Evolutionary conservation across 2,113 vertebrate genomes (phyloP), one percentile per base, ranked within the genome.

Genomic region (Epinephelus lanceolatus): DNA sequence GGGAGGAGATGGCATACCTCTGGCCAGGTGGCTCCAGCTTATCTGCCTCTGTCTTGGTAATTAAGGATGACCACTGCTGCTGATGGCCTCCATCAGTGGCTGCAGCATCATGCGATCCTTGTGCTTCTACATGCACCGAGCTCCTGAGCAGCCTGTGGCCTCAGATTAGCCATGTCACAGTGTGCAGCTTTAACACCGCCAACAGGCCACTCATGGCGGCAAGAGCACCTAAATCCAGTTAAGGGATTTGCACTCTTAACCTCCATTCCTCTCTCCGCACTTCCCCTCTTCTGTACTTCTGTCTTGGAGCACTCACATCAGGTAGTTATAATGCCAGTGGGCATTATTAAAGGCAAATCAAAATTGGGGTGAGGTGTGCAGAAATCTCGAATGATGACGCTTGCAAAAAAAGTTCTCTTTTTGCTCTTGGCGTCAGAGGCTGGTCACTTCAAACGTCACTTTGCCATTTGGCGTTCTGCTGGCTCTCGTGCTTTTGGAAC

Each of bases 201-300:
- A 83, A 66, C 85, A 83, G 93, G 86, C 91, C 86, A 81, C 83
- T 70, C 87, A 80, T 87, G 74, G 86, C 65, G 49, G 89, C 84
- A 71, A 86, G 85, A 80, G 87, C 90, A 73, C 83, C 84, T 86
- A 94, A 95, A 96, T 95, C 95, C 94, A 93, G 88, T 96, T 95
- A 95, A 94, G 78, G 86, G 94, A 94, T 95, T 95, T 95, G 78
- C 72, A 81, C 87, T 87, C 84, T 77, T 88, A 80, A 88, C 82
- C 84, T 60, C 25, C 73, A 53, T 83, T 78, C 51, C 80, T 74
- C 75, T 60, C 85, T 83, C 80, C 51, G 71, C 83, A 79, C 83
- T 80, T 77, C 69, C 37, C 30, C 70, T 61, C 56, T 80, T 78
- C 79, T 77, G 17, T 69, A 27, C 77, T 47, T 82, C 78, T 84